phyloP scores from a whole-genome alignment of 2,888 invertebrate species.

The Macaria notata region DNA sequence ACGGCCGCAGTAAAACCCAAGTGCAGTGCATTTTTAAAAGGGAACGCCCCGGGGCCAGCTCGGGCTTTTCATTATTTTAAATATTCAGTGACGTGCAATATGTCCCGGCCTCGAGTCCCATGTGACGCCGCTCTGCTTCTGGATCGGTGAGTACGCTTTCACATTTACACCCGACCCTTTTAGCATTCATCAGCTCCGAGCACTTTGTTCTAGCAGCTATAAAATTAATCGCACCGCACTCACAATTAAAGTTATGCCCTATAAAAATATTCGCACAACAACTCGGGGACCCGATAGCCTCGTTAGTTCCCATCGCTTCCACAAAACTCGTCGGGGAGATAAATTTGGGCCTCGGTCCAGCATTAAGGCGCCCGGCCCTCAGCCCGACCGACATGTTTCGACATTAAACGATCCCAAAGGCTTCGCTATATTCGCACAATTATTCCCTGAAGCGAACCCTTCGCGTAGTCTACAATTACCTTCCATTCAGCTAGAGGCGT shows the following conservation, averaged over 20 bases:
- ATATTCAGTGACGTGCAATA: constrained; percentile 78
- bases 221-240: constrained; percentile 65
- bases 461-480: constrained; percentile 77
- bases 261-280: constrained; percentile 73
- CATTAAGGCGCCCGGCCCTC: constrained; percentile 56
- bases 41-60: constrained; percentile 68
- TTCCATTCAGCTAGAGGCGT: constrained; percentile 71
- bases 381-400: constrained; percentile 63
- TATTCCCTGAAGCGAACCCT: constrained; percentile 79
- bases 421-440: constrained; percentile 74
- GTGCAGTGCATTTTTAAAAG: constrained; percentile 81
- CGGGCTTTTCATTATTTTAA: constrained; percentile 77
- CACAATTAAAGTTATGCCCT: constrained; percentile 72
- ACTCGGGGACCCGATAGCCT: constrained; percentile 69
- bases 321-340: constrained; percentile 75
- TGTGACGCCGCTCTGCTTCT: constrained; percentile 44
- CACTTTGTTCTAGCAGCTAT: constrained; percentile 53
- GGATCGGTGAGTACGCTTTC: constrained; percentile 61
- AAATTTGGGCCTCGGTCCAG: constrained; percentile 77
- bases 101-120: constrained; percentile 52
- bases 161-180: constrained; percentile 50
- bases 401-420: constrained; percentile 78
- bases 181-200: constrained; percentile 48
- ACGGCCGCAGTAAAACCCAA: constrained; percentile 70
- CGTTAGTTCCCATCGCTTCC: constrained; percentile 73